These are phyloP conservation scores for Chaetodon auriga DNA, from an alignment of 2,113 vertebrate genomes.

Conservation along the genomic window DNA sequence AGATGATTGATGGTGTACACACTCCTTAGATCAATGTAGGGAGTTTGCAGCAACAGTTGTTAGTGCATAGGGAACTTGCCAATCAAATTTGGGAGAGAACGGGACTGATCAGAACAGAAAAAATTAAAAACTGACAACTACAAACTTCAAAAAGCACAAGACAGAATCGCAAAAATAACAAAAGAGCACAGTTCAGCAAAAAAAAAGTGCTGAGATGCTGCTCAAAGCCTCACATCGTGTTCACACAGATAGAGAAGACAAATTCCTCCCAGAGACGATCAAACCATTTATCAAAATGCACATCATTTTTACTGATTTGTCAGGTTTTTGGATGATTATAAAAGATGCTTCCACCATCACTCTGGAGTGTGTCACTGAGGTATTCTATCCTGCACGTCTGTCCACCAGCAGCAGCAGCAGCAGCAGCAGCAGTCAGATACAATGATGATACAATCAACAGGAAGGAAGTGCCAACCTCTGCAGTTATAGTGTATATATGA, in stretches of 20 bases:
- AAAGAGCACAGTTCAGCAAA: background rate
- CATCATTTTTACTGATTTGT: background rate
- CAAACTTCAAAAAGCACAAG: background rate
- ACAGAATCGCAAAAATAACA: background rate
- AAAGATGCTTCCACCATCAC: background rate
- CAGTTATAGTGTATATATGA: background rate
- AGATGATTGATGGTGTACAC: background rate
- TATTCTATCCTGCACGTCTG: background rate
- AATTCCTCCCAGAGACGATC: background rate
- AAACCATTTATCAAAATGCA: background rate
- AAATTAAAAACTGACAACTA: too few relatives aligned
- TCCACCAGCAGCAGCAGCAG: too few relatives aligned
- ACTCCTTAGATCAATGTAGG: background rate
- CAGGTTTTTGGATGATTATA: background rate
- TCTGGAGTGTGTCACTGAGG: background rate
- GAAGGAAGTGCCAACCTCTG: background rate
- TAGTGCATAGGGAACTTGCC: background rate
- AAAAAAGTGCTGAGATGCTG: background rate
- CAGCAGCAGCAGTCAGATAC: constrained; percentile 7
- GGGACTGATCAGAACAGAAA: background rate
- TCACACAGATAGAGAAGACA: background rate
- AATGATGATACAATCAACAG: background rate
- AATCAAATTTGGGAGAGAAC: background rate
- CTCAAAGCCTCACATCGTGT: background rate
- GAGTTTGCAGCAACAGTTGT: background rate